Evolutionary conservation across 1,140 invertebrate species (phyloP).

Genomic region (Cotesia typhae): DNA sequence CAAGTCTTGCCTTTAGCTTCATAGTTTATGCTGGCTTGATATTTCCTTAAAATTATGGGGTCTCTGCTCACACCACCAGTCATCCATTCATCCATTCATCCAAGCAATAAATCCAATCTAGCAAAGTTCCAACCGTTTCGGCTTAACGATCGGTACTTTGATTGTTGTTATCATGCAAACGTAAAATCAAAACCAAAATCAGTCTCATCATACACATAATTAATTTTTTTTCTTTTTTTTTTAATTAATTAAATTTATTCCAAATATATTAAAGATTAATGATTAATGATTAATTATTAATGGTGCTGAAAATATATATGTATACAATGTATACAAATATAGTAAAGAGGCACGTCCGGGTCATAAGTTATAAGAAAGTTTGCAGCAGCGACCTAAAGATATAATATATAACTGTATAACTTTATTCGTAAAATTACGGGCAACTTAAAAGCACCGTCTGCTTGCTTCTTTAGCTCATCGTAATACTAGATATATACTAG

Average conservation of each 20-base stretch:
- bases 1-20: too few species aligned
- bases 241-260: too few species aligned
- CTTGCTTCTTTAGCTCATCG: constrained; percentile 45
- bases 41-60: constrained; percentile 28
- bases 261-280: too few species aligned
- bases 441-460: constrained; percentile 56
- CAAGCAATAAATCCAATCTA: constrained; percentile 35
- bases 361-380: constrained; percentile 36
- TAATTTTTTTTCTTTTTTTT: too few species aligned
- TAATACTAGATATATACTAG: constrained; percentile 9
- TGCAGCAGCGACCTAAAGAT: constrained; percentile 40
- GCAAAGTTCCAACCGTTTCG: constrained; percentile 31
- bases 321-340: too few species aligned
- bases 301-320: not conserved
- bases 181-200: constrained; percentile 9
- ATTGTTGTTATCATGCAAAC: not conserved
- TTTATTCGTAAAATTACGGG: constrained; percentile 59
- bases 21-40: not conserved
- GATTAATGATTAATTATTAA: not conserved
- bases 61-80: not conserved
- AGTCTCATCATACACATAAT: not conserved
- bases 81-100: constrained; percentile 17
- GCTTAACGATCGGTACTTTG: constrained; percentile 35
- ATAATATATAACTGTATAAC: constrained; percentile 41
- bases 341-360: constrained; percentile 26